Percentiles rank a stretch among this genome's conserved stretches.
phyloP scores from a whole-genome alignment of 2,888 invertebrate genomes.

The Camptogramma bilineatum region DNA sequence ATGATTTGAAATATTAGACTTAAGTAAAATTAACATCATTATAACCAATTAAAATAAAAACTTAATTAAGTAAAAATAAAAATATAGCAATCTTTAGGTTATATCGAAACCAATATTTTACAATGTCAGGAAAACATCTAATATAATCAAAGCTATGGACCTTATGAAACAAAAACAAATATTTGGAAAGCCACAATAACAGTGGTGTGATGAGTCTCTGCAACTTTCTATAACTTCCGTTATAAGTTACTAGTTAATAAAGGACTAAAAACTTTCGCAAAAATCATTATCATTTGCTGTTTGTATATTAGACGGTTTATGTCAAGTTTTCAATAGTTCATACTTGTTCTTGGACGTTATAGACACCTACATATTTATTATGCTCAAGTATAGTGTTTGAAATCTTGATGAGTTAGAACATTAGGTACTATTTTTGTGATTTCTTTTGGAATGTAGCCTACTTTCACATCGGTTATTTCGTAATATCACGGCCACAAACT shows the following conservation, averaged over 20 bases:
- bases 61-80: too few species aligned
- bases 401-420: background rate
- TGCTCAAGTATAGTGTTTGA: background rate
- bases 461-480: conserved; percentile 27
- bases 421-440: conserved; percentile 6
- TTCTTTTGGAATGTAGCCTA: conserved; percentile 7
- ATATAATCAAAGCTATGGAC: too few species aligned
- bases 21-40: too few species aligned
- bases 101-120: too few species aligned
- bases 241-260: background rate
- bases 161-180: too few species aligned
- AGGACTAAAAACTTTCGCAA: background rate
- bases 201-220: too few species aligned
- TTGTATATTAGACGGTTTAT: background rate
- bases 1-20: too few species aligned
- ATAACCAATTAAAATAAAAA: too few species aligned
- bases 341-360: background rate
- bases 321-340: background rate
- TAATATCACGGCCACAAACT: conserved; percentile 16
- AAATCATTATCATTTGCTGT: background rate
- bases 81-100: too few species aligned
- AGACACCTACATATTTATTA: background rate
- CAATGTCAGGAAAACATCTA: too few species aligned
- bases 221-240: background rate
- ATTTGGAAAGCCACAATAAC: too few species aligned